These are phyloP conservation scores for Nettapus auritus DNA, from an alignment of 2,113 vertebrate species.

Conservation along the genomic window DNA sequence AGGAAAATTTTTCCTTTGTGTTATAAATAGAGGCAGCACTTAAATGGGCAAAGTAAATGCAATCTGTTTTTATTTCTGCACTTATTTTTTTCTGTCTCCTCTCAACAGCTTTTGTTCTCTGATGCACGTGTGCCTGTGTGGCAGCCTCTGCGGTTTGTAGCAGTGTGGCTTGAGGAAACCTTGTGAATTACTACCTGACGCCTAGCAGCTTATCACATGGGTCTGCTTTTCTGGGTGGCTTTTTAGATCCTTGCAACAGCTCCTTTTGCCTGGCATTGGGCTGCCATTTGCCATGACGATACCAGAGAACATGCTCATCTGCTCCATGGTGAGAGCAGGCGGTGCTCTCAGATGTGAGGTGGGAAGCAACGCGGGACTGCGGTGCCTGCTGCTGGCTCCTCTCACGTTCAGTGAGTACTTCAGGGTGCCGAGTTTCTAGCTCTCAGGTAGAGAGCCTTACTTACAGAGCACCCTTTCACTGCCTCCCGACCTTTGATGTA, in stretches of 20 bases:
- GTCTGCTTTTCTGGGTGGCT: not conserved
- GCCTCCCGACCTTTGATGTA: not conserved
- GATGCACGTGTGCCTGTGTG: fast-evolving
- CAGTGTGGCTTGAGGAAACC: not conserved
- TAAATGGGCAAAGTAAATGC: not conserved
- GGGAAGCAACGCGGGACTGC: not conserved
- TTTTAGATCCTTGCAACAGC: not conserved
- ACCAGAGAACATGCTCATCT: fast-evolving
- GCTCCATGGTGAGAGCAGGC: not conserved
- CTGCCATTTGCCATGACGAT: not conserved
- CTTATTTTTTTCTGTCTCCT: not conserved
- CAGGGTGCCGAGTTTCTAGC: not conserved
- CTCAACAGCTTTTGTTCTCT: not conserved
- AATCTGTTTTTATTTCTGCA: not conserved
- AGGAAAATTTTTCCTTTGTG: not conserved
- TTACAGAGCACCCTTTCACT: not conserved
- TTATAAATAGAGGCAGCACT: not conserved
- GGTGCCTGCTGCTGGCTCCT: not conserved
- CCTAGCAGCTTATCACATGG: not conserved
- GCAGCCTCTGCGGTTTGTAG: not conserved
- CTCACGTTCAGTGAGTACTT: fast-evolving
- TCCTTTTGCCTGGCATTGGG: not conserved
- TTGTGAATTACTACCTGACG: not conserved
- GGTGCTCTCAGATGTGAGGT: not conserved
- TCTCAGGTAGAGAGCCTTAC: not conserved